Evolutionary conservation across 2,888 invertebrate species (phyloP), one percentile per base, ranked within the genome.

Genomic region (Melinopterus prodromus): DNA sequence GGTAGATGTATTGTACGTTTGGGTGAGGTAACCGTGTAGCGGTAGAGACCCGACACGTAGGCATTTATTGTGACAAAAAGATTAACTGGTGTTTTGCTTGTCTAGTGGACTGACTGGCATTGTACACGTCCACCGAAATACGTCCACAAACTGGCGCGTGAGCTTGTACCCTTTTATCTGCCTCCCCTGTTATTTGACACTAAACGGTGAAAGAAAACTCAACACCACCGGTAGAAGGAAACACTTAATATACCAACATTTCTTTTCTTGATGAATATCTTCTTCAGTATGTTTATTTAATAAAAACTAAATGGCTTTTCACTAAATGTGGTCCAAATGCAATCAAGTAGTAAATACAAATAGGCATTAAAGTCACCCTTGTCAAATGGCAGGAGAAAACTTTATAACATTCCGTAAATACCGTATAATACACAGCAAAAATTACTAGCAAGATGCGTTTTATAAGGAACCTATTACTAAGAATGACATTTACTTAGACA

Each of bases 41-140:
- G 37, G 74, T 35, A 35, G 74, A 26, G 74, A 35, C 37, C 37
- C 36, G 35, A 26, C 35, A 26, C 71, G 71, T 16, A 6, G 74
- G 80, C 80, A 78, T 78, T 71, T 80, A 78, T 77, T 80, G 80
- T 80, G 80, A 80, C 80, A 80, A 80, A 80, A 78, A 80, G 80
- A 80, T 80, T 80, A 80, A 78, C 80, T 80, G n/a, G 74, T 74
- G 74, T 74, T 74, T 74, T 36, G 35, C 71, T 71, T 71, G 16
- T 71, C 35, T 71, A 53, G 53, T 9, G 53, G 53, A 9, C 53
- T 53, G 53, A 53, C 53, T 53, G 9, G 53, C 53, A 53, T 53
- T 53, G 53, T 53, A 53, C 53, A 12, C 53, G 53, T 53, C 12
- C 53, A 53, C 53, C 53, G 53, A 53, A 53, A 53, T 12, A 6